Evolutionary conservation across 1,140 invertebrate genomes (phyloP).

Genomic region (Dinoponera quadriceps): DNA sequence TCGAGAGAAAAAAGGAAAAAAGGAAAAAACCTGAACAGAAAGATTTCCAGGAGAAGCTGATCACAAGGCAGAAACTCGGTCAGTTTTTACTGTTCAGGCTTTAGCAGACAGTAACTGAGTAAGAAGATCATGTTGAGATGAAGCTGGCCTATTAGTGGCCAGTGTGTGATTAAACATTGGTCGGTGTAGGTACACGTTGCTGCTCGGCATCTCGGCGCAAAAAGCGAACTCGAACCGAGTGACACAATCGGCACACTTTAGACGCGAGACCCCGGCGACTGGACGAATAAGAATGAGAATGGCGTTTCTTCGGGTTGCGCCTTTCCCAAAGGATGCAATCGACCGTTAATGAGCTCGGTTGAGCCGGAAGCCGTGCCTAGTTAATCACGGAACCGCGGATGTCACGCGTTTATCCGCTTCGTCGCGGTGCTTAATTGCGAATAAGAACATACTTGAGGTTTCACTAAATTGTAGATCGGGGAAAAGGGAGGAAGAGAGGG

Average conservation of each 20-base stretch:
- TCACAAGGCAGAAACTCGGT: too few relatives aligned
- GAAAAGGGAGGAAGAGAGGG: too few relatives aligned
- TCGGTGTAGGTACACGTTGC: too few relatives aligned
- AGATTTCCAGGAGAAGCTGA: too few relatives aligned
- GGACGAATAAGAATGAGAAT: slow-evolving; percentile 19
- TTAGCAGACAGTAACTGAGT: too few relatives aligned
- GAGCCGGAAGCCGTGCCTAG: slow-evolving; percentile 55
- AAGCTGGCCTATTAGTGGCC: too few relatives aligned
- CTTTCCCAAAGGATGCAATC: slow-evolving; percentile 57
- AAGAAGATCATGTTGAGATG: too few relatives aligned
- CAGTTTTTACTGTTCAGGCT: too few relatives aligned
- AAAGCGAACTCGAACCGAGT: not conserved
- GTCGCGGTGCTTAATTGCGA: slow-evolving; percentile 50
- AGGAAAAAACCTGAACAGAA: too few relatives aligned
- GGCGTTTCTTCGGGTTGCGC: slow-evolving; percentile 27
- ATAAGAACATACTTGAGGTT: slow-evolving; percentile 43
- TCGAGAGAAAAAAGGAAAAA: too few relatives aligned
- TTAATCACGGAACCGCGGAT: slow-evolving; percentile 59
- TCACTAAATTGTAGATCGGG: slow-evolving; percentile 11
- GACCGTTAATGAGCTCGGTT: slow-evolving; percentile 51
- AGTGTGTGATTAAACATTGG: too few relatives aligned
- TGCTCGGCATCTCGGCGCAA: not conserved
- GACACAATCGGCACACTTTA: slow-evolving; percentile 26
- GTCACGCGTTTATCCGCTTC: slow-evolving; percentile 58
- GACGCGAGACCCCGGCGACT: slow-evolving; percentile 16